Evolutionary conservation across 2,797 vertebrate genomes (phyloP), one percentile per base, ranked within the genome.

Genomic region (Xiphophorus birchmanni): DNA sequence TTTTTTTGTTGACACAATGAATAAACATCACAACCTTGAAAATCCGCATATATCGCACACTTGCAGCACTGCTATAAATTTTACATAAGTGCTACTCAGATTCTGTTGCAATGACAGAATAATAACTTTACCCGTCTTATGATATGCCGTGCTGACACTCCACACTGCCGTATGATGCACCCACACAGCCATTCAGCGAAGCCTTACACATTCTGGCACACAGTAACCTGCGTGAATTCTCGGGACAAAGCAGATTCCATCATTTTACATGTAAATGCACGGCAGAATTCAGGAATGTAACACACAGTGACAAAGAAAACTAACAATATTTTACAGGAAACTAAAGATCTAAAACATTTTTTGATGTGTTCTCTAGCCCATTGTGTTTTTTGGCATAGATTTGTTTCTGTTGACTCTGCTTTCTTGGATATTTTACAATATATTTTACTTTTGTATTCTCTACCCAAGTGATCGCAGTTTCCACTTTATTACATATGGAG

Each of bases 1-100:
- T 12, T 54, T 18, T 18, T 52, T 47, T 63, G 32, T 69, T 69
- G 21, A 69, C 35, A 40, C 11, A 4, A n/a, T 15, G 40, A 71
- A 71, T 42, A 71, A 44, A n/a, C 40, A 71, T 71, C 23, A 71
- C 67, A 44, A 44, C 42, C 67, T 72, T n/a, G 26, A 72, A 72
- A 45, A n/a, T 23, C 13, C 0, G 0, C 26, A 47, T n/a, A 15
- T 29, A 47, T 72, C 6, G 5, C 26, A 17, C 67, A 71, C 21
- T 42, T n/a, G 21, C 23, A 71, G 11, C 4, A n/a, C 67, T 44
- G 40, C 40, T 69, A 15, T 44, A 71, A 71, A 44, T 44, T 44
- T 72, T 15, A 45, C 23, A 69, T n/a, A 8, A 29, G 69, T 47
- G 26, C 13, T 72, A 17, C 26, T 47, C 42, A 45, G 11, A 8